Percentiles rank a stretch among this genome's conserved stretches.
Evolutionary conservation across 2,888 invertebrate genomes (phyloP).

Genomic region (Ashinkailepas kermadecensis): DNA sequence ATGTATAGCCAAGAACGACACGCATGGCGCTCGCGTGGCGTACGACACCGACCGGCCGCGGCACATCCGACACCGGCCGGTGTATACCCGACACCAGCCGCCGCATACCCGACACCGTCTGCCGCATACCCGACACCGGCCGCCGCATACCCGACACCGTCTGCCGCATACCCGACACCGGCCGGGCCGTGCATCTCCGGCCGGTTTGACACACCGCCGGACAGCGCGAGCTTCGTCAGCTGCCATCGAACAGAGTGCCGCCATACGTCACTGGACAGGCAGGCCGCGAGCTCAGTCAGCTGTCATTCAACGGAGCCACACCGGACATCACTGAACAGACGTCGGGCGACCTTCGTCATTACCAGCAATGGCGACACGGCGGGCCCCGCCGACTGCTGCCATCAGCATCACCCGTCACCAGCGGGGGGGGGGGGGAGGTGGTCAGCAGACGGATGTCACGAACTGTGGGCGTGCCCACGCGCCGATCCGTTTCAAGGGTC

Average conservation of each 20-base stretch:
- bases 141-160: neutral
- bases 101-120: neutral
- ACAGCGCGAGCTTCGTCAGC: neutral
- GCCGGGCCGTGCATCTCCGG: too few relatives aligned
- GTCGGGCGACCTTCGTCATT: too few relatives aligned
- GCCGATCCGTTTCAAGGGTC: too few relatives aligned
- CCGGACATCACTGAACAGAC: too few relatives aligned
- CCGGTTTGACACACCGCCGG: too few relatives aligned
- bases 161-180: neutral
- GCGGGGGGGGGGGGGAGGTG: neutral
- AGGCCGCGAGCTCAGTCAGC: too few relatives aligned
- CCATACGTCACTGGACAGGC: neutral
- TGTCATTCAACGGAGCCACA: too few relatives aligned
- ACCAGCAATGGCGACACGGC: neutral
- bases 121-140: neutral
- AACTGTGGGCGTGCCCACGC: neutral
- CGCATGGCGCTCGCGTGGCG: neutral
- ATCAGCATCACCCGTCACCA: neutral
- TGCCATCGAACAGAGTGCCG: neutral
- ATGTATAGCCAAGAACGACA: neutral
- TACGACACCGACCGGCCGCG: neutral
- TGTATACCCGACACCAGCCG: neutral
- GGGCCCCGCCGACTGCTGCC: neutral
- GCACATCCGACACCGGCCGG: neutral
- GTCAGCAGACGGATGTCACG: too few relatives aligned